A percentile compares a stretch with the other conserved stretches of the same genome.
These are phyloP conservation scores for Neoitamus cyanurus DNA, from an alignment of 2,888 invertebrate genomes.

Conservation along the genomic window DNA sequence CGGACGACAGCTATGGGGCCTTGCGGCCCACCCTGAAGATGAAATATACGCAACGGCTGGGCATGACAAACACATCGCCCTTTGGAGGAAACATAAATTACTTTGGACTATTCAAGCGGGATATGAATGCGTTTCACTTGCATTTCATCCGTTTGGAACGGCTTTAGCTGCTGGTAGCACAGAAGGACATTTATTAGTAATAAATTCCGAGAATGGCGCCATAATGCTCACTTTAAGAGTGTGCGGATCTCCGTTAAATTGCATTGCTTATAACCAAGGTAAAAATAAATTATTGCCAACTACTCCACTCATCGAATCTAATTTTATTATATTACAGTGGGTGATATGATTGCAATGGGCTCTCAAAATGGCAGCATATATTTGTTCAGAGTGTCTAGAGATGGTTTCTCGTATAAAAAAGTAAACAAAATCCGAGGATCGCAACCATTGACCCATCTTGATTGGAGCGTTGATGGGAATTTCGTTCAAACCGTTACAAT, in stretches of 20 bases:
- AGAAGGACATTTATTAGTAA: conserved; percentile 86
- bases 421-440: conserved; percentile 88
- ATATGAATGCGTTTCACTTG: conserved; percentile 88
- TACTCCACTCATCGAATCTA: neutral
- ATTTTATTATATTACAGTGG: conserved; percentile 70
- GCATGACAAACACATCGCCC: conserved; percentile 88
- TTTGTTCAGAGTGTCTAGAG: conserved; percentile 85
- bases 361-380: conserved; percentile 87
- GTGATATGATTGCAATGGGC: conserved; percentile 87
- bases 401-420: conserved; percentile 91
- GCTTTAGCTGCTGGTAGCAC: conserved; percentile 89
- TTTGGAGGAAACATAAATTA: conserved; percentile 90
- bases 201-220: conserved; percentile 88
- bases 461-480: conserved; percentile 91
- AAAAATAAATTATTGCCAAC: conserved; percentile 53
- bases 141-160: conserved; percentile 89
- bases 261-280: conserved; percentile 90
- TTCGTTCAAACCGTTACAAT: conserved; percentile 90
- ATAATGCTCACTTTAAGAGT: conserved; percentile 87
- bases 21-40: conserved; percentile 90
- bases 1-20: conserved; percentile 85
- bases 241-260: conserved; percentile 87
- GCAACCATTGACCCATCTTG: conserved; percentile 85
- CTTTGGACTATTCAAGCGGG: conserved; percentile 89
- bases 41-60: conserved; percentile 93